A percentile compares a stretch with the other conserved stretches of the same genome.
Conservation (phyloP, 2,797 vertebrate species). For the Apodemus agrarius region DNA sequence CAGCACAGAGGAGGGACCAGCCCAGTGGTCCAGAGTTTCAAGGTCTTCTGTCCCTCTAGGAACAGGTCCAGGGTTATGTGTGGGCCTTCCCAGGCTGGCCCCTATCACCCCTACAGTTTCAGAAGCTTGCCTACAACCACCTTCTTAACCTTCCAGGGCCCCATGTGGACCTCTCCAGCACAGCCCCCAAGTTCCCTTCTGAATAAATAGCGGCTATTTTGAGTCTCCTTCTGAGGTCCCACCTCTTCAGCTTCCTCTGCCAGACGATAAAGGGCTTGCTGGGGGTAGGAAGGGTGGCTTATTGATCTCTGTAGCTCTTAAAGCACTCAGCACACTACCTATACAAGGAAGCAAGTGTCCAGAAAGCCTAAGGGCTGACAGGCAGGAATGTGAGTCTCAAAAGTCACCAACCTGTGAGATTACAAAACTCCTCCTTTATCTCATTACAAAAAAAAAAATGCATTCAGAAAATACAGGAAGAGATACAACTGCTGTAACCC, state of each 20-base stretch:
- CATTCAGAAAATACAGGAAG: neutral
- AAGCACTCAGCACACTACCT: neutral
- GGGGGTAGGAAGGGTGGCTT: neutral
- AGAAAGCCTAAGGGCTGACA: neutral
- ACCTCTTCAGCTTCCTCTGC: neutral
- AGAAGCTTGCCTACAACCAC: neutral
- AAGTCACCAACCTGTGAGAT: neutral
- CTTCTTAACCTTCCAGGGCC: fast-evolving
- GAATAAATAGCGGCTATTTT: neutral
- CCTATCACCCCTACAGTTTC: no score
- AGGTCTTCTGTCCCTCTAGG: neutral
- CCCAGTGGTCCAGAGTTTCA: no score
- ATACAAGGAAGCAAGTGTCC: fast-evolving
- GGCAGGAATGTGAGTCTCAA: fast-evolving
- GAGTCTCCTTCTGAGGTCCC: neutral
- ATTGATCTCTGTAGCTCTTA: neutral
- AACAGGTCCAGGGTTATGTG: fast-evolving
- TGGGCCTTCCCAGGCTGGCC: neutral
- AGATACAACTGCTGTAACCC: neutral
- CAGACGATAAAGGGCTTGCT: neutral
- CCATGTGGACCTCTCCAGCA: neutral
- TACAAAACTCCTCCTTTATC: neutral
- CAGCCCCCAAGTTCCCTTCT: neutral
- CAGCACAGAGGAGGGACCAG: fast-evolving
- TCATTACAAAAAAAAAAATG: neutral